Base-by-base conservation (phyloP, 2,113 vertebrate species). In the Callochromis pleurospilus region DNA sequence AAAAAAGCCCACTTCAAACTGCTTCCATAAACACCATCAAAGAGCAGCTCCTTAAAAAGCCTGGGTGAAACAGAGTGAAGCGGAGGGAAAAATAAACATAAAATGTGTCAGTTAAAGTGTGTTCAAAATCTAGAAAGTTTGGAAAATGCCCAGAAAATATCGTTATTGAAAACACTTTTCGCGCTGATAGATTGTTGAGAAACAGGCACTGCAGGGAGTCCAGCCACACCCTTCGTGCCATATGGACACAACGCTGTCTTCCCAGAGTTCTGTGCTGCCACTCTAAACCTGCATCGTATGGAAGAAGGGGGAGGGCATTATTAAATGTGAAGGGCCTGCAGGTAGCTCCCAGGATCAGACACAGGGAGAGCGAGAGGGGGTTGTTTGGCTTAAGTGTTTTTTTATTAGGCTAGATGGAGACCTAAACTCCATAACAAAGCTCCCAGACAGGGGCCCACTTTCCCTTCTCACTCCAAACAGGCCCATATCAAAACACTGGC, bases 381-480 rank as follows among this genome's bases (percentile, higher is more conserved):
- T 93, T 96, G 95, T 96, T 96, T 96, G 95, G 89, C 90, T 95
- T 96, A 94, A 95, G 93, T 95, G 94, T 94, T 96, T 97, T 95
- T 95, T 95, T 96, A 96, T 96, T 97, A 96, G 95, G 93, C 90
- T 92, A 93, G 95, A 96, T 95, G 90, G 91, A 96, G 94, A 89
- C 91, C 90, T 96, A 96, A 97, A 96, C 95, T 93, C 96, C 95
- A 94, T 95, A 96, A 95, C 96, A 89, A 92, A 93, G 93, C 92
- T 93, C 93, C 95, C 94, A 96, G 95, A 96, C 95, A 89, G 91
- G 89, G 95, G 90, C 94, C 95, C 93, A 88, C 84, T 91, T 88
- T 88, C 92, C 91, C 90, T 88, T 79, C 86, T 82, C 84, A 62
- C 91, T 91, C 83, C 86, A 86, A 91, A 81, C 86, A 92, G 90